Evolutionary conservation across 2,797 vertebrate genomes (phyloP), one percentile per base, ranked within the genome.

Genomic region (Triplophysa yarkandensis): DNA sequence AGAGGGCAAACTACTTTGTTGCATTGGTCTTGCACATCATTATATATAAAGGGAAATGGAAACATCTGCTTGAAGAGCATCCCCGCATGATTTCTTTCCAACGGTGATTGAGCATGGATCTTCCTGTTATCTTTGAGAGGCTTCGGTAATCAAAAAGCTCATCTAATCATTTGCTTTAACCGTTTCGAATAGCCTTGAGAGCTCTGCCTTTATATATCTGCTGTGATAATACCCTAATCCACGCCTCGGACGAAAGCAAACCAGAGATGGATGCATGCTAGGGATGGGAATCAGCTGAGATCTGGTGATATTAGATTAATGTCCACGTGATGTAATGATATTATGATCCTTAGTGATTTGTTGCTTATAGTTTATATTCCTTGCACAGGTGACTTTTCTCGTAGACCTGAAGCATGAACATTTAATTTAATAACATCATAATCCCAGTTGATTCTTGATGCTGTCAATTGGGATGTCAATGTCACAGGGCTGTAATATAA

Each of bases 11-110:
- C 8, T 23, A 30, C 19, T 16, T 71, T 28, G 10, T 62, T 52
- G 19, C 48, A 52, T 21, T 39, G 21, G 43, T 39, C 23, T 4
- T 39, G 58, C 48, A 36, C 30, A 9, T 1, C 0, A 8, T 28
- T 21, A 10, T 16, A 39, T 9, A 10, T 17, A 32, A 63, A 72
- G 46, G 58, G 32, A 62, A 63, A 63, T 54, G 41, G 60, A 63
- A 72, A 72, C 62, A 34, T 63, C 46, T 54, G 25, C 36, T 72
- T 72, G 17, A 63, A 72, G 58, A 41, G 48, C 46, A 41, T 28
- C 11, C 0, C 60, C 23, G n/a, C 32, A 30, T 36, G 21, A 72
- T 72, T 72, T 52, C 17, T 44, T 41, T 72, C 60, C 19, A 11
- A 10, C 36, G 17, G 19, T 71, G 55, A 28, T 71, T 71, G 11